phyloP scores from a whole-genome alignment of 2,797 vertebrate species.

The Eurystomus glaucurus region DNA sequence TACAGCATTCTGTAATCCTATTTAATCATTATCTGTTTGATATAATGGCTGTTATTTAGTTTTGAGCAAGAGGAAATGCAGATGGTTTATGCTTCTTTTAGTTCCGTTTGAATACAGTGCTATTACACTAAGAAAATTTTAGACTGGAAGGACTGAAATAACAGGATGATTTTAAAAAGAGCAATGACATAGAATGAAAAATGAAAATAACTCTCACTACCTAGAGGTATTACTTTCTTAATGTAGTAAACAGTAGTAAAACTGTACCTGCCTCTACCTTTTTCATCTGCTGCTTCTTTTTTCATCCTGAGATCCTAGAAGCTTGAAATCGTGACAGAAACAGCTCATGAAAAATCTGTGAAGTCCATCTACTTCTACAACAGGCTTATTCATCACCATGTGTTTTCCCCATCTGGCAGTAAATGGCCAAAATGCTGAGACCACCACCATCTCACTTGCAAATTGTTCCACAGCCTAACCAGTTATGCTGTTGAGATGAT shows the following conservation, averaged over 20 bases:
- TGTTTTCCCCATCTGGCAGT: constrained; percentile 55
- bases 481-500: constrained; percentile 37
- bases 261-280: not conserved
- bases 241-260: not conserved
- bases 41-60: not conserved
- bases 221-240: not conserved
- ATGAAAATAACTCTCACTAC: not conserved
- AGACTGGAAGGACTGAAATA: not conserved
- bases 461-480: constrained; percentile 22
- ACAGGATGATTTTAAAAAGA: not conserved
- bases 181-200: not conserved
- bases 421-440: constrained; percentile 17
- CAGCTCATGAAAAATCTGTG: not conserved
- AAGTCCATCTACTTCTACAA: not conserved
- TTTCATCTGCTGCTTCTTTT: not conserved
- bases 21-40: not conserved
- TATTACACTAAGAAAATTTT: not conserved
- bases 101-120: not conserved
- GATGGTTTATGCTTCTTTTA: not conserved
- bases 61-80: not conserved
- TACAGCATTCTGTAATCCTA: not conserved
- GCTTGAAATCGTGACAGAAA: not conserved
- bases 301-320: not conserved
- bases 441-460: not conserved
- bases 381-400: constrained; percentile 29